These are phyloP conservation scores for Hemaris fuciformis DNA, from an alignment of 2,888 invertebrate genomes.

Conservation along the genomic window DNA sequence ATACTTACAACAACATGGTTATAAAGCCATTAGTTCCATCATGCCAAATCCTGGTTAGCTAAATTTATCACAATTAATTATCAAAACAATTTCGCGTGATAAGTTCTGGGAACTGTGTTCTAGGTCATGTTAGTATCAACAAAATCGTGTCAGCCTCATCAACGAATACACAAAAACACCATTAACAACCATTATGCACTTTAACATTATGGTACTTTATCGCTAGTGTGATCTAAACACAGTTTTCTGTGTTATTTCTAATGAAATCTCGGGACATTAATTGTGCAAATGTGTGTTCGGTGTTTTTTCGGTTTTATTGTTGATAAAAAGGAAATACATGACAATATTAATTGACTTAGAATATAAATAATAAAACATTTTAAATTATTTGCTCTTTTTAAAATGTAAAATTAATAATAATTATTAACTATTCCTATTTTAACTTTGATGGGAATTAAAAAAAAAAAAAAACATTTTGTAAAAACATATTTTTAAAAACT, in stretches of 20 bases:
- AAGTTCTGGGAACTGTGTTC: neutral
- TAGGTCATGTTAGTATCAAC: conserved; percentile 6
- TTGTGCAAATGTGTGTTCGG: neutral
- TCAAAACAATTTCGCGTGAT: neutral
- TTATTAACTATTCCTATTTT: too few relatives aligned
- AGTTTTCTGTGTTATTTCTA: neutral
- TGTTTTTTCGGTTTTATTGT: too few relatives aligned
- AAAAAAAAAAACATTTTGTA: too few relatives aligned
- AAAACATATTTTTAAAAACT: too few relatives aligned
- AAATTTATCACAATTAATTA: neutral
- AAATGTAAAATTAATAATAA: too few relatives aligned
- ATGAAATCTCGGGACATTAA: neutral
- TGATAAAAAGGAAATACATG: too few relatives aligned
- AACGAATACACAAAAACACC: conserved; percentile 25
- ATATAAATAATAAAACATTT: too few relatives aligned
- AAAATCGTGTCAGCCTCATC: conserved; percentile 1
- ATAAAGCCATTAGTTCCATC: neutral
- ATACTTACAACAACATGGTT: too few relatives aligned
- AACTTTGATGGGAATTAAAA: too few relatives aligned
- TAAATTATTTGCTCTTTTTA: too few relatives aligned
- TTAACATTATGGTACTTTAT: conserved; percentile 13
- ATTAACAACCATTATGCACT: conserved; percentile 24
- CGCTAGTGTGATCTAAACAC: neutral
- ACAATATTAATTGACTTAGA: too few relatives aligned
- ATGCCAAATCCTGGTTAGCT: neutral